phyloP scores from a whole-genome alignment of 2,797 vertebrate species.

The Urocyon cinereoargenteus region DNA sequence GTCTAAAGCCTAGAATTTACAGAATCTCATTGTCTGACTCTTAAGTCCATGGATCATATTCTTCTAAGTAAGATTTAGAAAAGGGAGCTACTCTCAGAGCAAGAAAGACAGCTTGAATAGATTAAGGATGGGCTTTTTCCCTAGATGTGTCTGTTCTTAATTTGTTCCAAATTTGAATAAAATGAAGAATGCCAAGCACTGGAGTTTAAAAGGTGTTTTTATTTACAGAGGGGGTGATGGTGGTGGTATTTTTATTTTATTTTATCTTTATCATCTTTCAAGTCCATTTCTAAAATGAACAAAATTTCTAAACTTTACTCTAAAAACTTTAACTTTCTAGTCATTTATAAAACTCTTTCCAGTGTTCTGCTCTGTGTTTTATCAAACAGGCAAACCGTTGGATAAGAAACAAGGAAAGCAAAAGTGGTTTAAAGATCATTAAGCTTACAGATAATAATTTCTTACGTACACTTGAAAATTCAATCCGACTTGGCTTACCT shows the following conservation, averaged over 20 bases:
- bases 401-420: conserved; percentile 92
- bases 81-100: background rate
- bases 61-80: background rate
- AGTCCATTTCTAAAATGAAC: conserved; percentile 6
- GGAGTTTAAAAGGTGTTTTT: conserved; percentile 1
- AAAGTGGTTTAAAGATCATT: conserved; percentile 91
- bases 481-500: conserved; percentile 91
- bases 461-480: conserved; percentile 91
- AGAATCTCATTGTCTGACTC: background rate
- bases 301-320: background rate
- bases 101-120: background rate
- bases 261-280: background rate
- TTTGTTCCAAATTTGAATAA: conserved; percentile 35
- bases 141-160: background rate
- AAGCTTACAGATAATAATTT: conserved; percentile 92
- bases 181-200: background rate
- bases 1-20: background rate
- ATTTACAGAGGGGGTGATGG: background rate
- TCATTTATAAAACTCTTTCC: background rate
- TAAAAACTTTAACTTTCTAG: background rate
- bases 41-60: background rate
- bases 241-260: background rate
- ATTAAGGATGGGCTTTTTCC: background rate
- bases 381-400: conserved; percentile 91
- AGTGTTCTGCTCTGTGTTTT: background rate